phyloP scores from a whole-genome alignment of 2,113 vertebrate genomes.

The Sturnus vulgaris region DNA sequence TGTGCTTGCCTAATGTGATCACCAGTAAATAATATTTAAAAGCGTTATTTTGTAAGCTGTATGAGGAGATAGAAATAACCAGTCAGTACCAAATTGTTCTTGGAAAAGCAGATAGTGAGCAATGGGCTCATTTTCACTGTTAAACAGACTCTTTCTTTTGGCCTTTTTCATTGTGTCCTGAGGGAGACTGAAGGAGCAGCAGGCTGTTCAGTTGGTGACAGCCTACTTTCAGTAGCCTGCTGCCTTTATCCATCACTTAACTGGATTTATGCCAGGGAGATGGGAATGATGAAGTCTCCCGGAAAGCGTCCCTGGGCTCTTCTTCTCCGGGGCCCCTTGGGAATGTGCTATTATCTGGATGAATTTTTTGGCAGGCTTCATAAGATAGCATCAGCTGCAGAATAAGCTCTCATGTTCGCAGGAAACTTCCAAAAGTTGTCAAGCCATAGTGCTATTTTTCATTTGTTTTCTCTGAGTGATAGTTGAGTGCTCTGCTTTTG shows the following conservation, averaged over 20 bases:
- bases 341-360: conserved; percentile 32
- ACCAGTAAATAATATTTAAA: not conserved
- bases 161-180: not conserved
- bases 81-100: not conserved
- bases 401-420: not conserved
- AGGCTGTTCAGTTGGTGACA: not conserved
- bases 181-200: not conserved
- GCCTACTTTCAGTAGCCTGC: not conserved
- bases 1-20: not conserved
- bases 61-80: not conserved
- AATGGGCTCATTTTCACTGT: not conserved
- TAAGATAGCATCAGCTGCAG: not conserved
- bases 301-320: not conserved
- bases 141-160: not conserved
- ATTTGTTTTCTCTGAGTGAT: not conserved
- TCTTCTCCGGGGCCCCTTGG: not conserved
- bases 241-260: not conserved
- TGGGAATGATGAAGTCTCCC: not conserved
- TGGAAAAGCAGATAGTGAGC: not conserved
- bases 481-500: not conserved
- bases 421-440: conserved; percentile 20
- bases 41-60: not conserved
- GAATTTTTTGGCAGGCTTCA: conserved; percentile 17
- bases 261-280: not conserved
- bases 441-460: not conserved